Evolutionary conservation across 2,113 vertebrate genomes (phyloP).

Genomic region (Pongo abelii): DNA sequence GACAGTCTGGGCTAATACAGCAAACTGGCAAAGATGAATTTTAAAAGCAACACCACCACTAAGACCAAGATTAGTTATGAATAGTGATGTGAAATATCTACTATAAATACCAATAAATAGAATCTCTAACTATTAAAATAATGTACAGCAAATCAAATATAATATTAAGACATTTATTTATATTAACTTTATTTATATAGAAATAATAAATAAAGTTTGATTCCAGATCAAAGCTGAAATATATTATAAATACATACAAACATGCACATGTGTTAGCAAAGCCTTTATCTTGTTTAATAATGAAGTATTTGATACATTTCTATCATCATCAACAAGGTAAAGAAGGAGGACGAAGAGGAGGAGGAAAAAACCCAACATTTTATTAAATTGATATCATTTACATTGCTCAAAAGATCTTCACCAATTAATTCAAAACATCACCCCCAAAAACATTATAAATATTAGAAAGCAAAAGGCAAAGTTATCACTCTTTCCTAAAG

Average conservation of each 20-base stretch:
- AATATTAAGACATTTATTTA: background rate
- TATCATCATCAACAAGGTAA: background rate
- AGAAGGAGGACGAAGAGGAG: background rate
- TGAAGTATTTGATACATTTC: background rate
- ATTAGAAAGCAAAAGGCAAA: background rate
- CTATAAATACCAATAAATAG: background rate
- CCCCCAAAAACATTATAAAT: background rate
- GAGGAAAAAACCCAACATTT: background rate
- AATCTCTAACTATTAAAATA: background rate
- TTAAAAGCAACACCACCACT: background rate
- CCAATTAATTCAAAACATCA: background rate
- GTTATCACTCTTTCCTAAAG: background rate
- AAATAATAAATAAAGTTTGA: background rate
- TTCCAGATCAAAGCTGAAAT: background rate
- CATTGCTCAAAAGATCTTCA: background rate
- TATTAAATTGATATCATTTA: background rate
- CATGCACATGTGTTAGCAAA: background rate
- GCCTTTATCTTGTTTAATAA: background rate
- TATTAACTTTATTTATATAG: background rate
- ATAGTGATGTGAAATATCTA: background rate
- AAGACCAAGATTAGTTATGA: background rate
- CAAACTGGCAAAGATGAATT: background rate
- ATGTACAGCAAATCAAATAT: background rate
- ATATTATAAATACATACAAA: background rate
- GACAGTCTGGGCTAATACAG: background rate